These are phyloP conservation scores for Chlorodrepanis virens DNA, from an alignment of 2,113 vertebrate genomes.

Conservation along the genomic window DNA sequence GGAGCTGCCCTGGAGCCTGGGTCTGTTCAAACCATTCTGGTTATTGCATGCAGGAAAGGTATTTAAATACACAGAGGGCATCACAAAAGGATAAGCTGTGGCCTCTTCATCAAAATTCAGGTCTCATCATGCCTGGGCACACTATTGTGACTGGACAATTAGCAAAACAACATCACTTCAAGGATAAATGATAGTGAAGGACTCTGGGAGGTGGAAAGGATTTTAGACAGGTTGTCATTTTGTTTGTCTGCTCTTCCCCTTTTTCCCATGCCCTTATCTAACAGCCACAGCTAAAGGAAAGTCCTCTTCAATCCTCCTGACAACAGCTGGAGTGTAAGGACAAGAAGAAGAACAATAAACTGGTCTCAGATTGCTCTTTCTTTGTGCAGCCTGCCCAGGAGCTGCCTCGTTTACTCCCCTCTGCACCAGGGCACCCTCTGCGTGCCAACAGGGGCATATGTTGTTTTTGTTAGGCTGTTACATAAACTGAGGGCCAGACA, in stretches of 20 bases:
- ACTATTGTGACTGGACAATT: not conserved
- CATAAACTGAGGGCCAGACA: conserved; percentile 40
- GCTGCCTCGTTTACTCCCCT: not conserved
- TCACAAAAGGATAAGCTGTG: not conserved
- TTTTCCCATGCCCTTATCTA: not conserved
- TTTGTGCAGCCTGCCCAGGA: not conserved
- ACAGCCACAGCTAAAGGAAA: not conserved
- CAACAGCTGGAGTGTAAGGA: not conserved
- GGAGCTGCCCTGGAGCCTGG: not conserved
- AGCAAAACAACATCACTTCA: not conserved
- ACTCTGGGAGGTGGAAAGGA: not conserved
- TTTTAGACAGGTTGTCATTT: not conserved
- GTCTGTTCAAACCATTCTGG: not conserved
- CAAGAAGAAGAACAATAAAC: fast-evolving
- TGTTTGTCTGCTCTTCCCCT: not conserved
- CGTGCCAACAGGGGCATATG: not conserved
- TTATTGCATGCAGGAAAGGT: not conserved
- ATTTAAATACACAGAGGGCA: not conserved
- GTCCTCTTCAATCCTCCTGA: not conserved
- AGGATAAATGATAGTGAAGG: not conserved
- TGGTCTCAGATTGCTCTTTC: not conserved
- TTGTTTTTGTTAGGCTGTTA: conserved; percentile 1
- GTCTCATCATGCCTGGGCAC: not conserved
- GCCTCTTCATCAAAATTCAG: not conserved
- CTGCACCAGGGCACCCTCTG: not conserved